Base-by-base conservation (phyloP, 2,888 invertebrate species). In the Drosophila nr. medialis region DNA sequence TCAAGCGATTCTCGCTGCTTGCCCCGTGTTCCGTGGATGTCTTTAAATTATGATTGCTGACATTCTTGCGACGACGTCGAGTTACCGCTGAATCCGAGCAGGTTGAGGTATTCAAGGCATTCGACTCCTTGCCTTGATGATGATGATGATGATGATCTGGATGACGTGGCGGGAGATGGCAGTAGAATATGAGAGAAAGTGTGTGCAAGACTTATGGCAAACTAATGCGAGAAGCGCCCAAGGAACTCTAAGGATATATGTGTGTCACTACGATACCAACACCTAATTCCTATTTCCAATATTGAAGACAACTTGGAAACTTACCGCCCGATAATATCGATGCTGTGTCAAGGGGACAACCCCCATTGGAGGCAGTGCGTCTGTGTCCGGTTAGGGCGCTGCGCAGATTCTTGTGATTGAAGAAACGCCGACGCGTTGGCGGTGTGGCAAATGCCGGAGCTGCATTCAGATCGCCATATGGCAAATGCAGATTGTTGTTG, bases 371-470 rank as follows among this genome's bases (percentile, higher is more conserved):
- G 89, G 92, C 89, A 87, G 94, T 78, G 76, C 93, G 90, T 58
- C 92, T 83, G 67, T 92, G 92, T 74, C 91, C 91, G 34, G 95
- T 94, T 89, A 97, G 96, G n/a, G 97, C 96, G 92, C 96, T 97
- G 73, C 96, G 94, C 72, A 97, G 93, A 34, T 95, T 96, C 92
- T 96, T 97, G 13, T 97, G 96, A 88, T 96, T 97, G 53, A 97
- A 94, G 93, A 97, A 96, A 93, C 97, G 92, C 93, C 96, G 95
- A 92, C 96, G 95, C 83, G 96, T 94, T 74, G 94, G 94, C 53
- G 97, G 97, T 56, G 97, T 97, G 53, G 97, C 97, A 90, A 97
- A 97, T 92, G 96, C 95, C 29, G 95, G 94, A 94, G 91, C 88
- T 92, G 93, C 95, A 93, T 94, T 93, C 77, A 91, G 77, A 62